Conservation (phyloP, 2,113 vertebrate species). For the Gopherus evgoodei region DNA sequence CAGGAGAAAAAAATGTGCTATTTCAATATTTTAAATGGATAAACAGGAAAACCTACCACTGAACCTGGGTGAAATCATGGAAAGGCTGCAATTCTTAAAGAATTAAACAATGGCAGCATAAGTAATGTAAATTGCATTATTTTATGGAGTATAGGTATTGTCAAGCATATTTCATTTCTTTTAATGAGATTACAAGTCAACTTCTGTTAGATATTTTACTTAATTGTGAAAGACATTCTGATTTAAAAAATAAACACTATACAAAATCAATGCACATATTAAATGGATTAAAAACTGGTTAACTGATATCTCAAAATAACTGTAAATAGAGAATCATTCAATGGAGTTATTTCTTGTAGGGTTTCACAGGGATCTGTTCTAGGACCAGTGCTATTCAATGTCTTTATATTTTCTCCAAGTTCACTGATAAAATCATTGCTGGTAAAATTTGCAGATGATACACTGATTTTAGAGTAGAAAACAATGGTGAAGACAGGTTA, state of each 20-base stretch:
- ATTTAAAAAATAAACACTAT: background rate
- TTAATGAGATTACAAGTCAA: background rate
- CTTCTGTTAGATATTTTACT: background rate
- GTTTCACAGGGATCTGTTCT: background rate
- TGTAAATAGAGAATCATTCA: background rate
- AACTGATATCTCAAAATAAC: background rate
- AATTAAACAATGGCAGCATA: background rate
- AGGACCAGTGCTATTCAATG: background rate
- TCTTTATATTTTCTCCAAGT: background rate
- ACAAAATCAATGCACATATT: background rate
- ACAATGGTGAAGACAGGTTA: background rate
- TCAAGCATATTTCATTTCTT: background rate
- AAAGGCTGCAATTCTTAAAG: no score
- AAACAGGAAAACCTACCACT: accelerated
- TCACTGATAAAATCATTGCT: background rate
- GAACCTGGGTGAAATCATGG: background rate
- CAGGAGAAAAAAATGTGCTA: background rate
- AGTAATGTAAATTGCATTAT: background rate
- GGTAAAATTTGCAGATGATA: background rate
- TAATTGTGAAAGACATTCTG: background rate
- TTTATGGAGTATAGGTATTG: background rate
- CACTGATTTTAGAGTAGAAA: background rate
- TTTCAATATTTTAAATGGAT: background rate
- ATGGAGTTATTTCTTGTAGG: background rate
- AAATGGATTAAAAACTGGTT: background rate